Conservation (phyloP, 2,888 invertebrate genomes). For the Cheilosia vernalis region DNA sequence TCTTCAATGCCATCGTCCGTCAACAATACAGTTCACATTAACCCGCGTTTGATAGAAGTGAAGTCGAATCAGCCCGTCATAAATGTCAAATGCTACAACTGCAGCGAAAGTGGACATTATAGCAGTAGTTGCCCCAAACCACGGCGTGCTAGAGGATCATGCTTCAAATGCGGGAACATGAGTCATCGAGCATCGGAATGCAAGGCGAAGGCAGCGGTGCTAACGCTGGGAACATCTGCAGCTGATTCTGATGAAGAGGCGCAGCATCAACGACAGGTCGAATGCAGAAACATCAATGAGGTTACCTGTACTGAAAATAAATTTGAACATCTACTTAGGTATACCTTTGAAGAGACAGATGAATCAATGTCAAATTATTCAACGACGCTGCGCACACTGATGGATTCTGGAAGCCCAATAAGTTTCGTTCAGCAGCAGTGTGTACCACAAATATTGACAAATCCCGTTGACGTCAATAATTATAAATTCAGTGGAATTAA, state of each 20-base stretch:
- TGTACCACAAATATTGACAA: conserved; percentile 2
- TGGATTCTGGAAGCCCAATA: conserved; percentile 35
- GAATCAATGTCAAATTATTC: conserved; percentile 1
- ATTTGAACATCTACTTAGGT: conserved; percentile 25
- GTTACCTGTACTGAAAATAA: conserved; percentile 10
- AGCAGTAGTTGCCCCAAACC: not conserved
- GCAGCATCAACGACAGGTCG: conserved; percentile 12
- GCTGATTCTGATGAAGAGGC: not conserved
- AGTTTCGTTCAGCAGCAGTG: conserved; percentile 32
- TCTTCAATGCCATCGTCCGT: not conserved
- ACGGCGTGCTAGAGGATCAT: not conserved
- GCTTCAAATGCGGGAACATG: no score
- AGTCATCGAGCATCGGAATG: no score
- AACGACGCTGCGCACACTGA: conserved; percentile 15
- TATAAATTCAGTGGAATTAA: conserved; percentile 20
- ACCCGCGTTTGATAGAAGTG: not conserved
- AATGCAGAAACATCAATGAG: not conserved
- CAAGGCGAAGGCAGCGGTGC: no score
- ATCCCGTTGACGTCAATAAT: not conserved
- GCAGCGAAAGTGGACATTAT: not conserved
- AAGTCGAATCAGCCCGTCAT: not conserved
- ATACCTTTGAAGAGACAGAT: conserved; percentile 1
- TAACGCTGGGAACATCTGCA: not conserved
- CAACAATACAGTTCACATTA: not conserved
- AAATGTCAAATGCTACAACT: not conserved